phyloP scores from a whole-genome alignment of 1,140 invertebrate genomes.

The Drosophila miranda region DNA sequence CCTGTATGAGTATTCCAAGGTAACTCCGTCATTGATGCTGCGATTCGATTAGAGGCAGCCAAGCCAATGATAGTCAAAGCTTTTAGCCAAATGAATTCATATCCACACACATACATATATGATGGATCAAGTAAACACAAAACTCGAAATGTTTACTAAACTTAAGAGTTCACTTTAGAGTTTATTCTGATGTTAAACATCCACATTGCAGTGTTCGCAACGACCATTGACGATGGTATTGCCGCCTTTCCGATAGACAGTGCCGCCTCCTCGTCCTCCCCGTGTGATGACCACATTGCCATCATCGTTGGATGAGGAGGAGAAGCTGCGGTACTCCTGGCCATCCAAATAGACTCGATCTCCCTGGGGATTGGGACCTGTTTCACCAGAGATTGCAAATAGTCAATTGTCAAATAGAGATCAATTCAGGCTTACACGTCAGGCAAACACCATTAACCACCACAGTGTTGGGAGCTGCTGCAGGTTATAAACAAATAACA shows the following conservation, averaged over 20 bases:
- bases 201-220: constrained; percentile 59
- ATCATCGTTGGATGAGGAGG: constrained; percentile 19
- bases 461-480: constrained; percentile 58
- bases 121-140: constrained; percentile 7
- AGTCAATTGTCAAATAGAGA: neutral
- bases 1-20: too few relatives aligned
- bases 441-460: constrained; percentile 62
- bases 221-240: constrained; percentile 59
- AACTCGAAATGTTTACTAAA: too few relatives aligned
- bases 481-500: constrained; percentile 14
- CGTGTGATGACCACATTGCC: constrained; percentile 52
- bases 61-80: constrained; percentile 32
- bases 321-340: constrained; percentile 66
- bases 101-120: constrained; percentile 1
- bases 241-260: constrained; percentile 36
- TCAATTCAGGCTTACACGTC: constrained; percentile 52
- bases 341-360: constrained; percentile 51
- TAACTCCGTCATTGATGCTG: constrained; percentile 12
- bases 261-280: constrained; percentile 21
- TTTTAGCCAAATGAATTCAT: constrained; percentile 43
- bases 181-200: constrained; percentile 24
- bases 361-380: constrained; percentile 59
- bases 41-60: neutral
- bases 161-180: neutral
- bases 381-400: neutral